phyloP scores from a whole-genome alignment of 2,888 invertebrate genomes.

The Drosophila formosana region DNA sequence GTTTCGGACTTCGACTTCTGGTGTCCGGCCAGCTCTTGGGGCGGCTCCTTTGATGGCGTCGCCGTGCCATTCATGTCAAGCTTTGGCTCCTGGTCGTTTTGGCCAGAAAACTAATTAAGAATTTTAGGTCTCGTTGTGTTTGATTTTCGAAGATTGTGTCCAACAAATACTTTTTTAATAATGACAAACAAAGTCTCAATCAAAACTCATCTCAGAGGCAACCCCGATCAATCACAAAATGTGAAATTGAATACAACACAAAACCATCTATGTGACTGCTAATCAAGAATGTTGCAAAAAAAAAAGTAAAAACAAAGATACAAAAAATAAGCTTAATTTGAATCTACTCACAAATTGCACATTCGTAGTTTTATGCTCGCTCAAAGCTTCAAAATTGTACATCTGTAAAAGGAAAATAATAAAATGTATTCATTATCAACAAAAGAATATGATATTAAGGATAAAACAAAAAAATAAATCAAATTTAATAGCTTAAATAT shows the following conservation, averaged over 20 bases:
- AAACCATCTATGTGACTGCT: too few species aligned
- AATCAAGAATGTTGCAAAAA: too few species aligned
- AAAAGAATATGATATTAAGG: too few species aligned
- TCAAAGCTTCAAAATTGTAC: too few species aligned
- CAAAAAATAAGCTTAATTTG: too few species aligned
- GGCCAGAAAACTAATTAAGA: slow-evolving; percentile 25
- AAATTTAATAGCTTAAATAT: too few species aligned
- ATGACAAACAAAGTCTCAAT: not conserved
- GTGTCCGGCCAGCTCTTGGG: not conserved
- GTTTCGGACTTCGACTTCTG: slow-evolving; percentile 3
- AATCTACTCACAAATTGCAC: too few species aligned
- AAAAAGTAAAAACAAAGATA: not conserved
- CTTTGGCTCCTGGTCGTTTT: not conserved
- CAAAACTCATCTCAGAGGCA: slow-evolving; percentile 1
- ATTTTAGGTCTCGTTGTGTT: slow-evolving; percentile 4
- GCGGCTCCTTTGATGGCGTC: not conserved
- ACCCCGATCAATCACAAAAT: not conserved
- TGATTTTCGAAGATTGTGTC: slow-evolving; percentile 15
- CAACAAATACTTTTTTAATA: slow-evolving; percentile 12
- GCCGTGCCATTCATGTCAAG: slow-evolving; percentile 5
- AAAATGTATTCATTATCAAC: too few species aligned
- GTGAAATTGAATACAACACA: too few species aligned
- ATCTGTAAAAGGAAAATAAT: too few species aligned
- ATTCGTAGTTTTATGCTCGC: too few species aligned
- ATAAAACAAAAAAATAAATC: too few species aligned